Evolutionary conservation across 2,888 invertebrate genomes (phyloP).

Genomic region (Ochlodes sylvanus): DNA sequence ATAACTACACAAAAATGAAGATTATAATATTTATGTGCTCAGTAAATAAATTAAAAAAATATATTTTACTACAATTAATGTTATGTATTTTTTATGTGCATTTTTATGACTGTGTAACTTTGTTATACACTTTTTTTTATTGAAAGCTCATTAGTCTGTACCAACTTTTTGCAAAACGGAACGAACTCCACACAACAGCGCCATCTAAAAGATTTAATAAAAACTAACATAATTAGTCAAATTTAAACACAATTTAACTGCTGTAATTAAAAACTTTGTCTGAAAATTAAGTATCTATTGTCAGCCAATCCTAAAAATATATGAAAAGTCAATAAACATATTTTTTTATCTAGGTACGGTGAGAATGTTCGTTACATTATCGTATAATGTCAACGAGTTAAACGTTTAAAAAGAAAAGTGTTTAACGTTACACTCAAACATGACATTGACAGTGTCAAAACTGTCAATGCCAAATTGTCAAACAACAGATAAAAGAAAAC

Average conservation of each 20-base stretch:
- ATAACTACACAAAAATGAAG: constrained; percentile 8
- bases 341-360: no score
- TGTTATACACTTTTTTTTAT: background rate
- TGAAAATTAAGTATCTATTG: background rate
- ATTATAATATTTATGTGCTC: constrained; percentile 1
- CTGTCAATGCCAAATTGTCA: background rate
- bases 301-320: no score
- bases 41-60: background rate
- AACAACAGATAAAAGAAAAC: no score
- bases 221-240: background rate
- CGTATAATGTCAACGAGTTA: no score
- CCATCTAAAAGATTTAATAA: background rate
- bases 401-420: no score
- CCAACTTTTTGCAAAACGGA: background rate
- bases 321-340: no score
- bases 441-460: background rate
- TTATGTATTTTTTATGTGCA: background rate
- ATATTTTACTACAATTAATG: background rate
- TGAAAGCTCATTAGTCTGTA: background rate
- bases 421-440: no score
- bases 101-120: background rate
- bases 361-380: no score
- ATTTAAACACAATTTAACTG: background rate
- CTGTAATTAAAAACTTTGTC: no score
- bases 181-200: background rate